Evolutionary conservation across 2,797 vertebrate species (phyloP).

Genomic region (Hemitrygon akajei): DNA sequence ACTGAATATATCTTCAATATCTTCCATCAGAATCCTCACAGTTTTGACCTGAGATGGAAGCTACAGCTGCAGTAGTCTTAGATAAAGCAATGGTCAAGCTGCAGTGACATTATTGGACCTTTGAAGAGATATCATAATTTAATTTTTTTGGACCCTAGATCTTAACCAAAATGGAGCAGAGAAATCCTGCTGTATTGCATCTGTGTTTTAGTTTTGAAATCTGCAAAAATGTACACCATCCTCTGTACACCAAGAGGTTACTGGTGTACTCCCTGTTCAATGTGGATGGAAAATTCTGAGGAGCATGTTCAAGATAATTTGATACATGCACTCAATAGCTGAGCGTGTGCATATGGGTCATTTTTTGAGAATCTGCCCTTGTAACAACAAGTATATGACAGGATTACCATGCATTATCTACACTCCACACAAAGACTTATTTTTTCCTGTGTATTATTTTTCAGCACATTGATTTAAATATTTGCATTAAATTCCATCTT

Average conservation of each 20-base stretch:
- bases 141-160: too few species aligned
- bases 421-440: not conserved
- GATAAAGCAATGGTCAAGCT: not conserved
- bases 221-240: not conserved
- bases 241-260: not conserved
- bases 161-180: not conserved
- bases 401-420: not conserved
- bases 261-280: not conserved
- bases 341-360: not conserved
- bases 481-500: not conserved
- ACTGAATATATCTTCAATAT: not conserved
- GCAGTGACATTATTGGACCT: not conserved
- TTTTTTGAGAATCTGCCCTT: conserved; percentile 10
- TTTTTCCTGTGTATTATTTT: not conserved
- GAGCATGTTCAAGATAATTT: not conserved
- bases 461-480: too few species aligned
- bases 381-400: not conserved
- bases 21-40: too few species aligned
- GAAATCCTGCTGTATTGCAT: not conserved
- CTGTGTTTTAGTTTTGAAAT: not conserved
- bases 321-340: not conserved
- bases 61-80: not conserved
- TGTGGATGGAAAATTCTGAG: not conserved
- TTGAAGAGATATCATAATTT: not conserved
- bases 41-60: not conserved